Conservation (phyloP, 2,113 vertebrate species). For the Etheostoma cragini region DNA sequence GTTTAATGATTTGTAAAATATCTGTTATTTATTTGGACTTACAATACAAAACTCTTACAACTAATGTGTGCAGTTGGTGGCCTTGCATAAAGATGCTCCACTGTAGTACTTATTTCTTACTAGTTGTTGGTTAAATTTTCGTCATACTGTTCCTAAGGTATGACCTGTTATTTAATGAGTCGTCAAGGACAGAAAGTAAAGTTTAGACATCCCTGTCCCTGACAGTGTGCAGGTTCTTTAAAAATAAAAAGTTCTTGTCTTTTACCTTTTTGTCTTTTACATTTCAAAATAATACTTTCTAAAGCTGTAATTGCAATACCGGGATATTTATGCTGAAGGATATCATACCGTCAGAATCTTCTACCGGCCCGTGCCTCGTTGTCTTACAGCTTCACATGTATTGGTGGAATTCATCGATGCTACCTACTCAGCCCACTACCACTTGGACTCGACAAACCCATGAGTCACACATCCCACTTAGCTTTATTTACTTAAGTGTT, state of each 20-base stretch:
- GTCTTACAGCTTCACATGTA: not conserved
- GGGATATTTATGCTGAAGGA: no score
- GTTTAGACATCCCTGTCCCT: no score
- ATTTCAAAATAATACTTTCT: no score
- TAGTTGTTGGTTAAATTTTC: not conserved
- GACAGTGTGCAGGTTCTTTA: no score
- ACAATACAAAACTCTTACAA: not conserved
- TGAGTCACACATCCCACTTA: constrained; percentile 29
- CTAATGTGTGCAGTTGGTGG: not conserved
- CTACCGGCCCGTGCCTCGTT: not conserved
- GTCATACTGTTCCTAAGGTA: no score
- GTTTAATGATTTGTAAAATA: not conserved
- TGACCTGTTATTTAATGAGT: no score
- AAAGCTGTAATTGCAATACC: no score
- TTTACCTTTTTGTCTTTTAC: no score
- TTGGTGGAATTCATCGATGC: not conserved
- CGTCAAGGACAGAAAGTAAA: no score
- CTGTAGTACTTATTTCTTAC: not conserved
- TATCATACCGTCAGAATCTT: no score
- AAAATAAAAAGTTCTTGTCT: no score
- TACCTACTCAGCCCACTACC: constrained; percentile 16
- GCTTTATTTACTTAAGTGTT: constrained; percentile 17
- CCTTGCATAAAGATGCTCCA: not conserved
- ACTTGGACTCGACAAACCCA: constrained; percentile 18
- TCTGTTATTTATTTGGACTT: not conserved